These are phyloP conservation scores for Thereuonema tuberculata DNA, from an alignment of 1,140 invertebrate species.

Conservation along the genomic window DNA sequence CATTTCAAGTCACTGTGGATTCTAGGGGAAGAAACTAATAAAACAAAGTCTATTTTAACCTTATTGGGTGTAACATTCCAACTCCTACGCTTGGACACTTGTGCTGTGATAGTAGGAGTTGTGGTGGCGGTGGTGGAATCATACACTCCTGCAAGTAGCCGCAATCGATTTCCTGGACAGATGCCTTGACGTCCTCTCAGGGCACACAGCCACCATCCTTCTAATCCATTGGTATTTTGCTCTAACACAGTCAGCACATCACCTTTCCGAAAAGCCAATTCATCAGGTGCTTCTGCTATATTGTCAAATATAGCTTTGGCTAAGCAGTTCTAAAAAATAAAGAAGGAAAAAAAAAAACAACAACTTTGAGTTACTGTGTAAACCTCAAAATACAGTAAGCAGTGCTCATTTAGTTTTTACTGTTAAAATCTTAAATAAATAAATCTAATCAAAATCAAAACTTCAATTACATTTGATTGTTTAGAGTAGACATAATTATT, in stretches of 20 bases:
- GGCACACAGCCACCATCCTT: constrained; percentile 89
- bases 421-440: too few relatives aligned
- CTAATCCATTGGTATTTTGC: constrained; percentile 74
- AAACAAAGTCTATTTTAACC: too few relatives aligned
- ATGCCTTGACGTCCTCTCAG: constrained; percentile 78
- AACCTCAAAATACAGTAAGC: too few relatives aligned
- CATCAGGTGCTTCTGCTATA: constrained; percentile 76
- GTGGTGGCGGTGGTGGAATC: constrained; percentile 36
- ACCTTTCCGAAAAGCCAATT: constrained; percentile 78
- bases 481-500: too few relatives aligned
- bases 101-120: constrained; percentile 22
- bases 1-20: too few relatives aligned
- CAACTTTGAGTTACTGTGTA: too few relatives aligned
- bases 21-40: too few relatives aligned
- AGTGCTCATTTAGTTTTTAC: too few relatives aligned
- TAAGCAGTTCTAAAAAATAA: constrained; percentile 42
- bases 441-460: too few relatives aligned
- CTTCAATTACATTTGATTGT: too few relatives aligned
- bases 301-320: constrained; percentile 88
- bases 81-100: constrained; percentile 14
- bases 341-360: constrained; percentile 3
- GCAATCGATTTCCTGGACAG: constrained; percentile 80
- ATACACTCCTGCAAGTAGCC: constrained; percentile 69
- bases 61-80: constrained; percentile 22
- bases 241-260: constrained; percentile 82